These are phyloP conservation scores for Gopherus evgoodei DNA, from an alignment of 2,113 vertebrate species.

Conservation along the genomic window DNA sequence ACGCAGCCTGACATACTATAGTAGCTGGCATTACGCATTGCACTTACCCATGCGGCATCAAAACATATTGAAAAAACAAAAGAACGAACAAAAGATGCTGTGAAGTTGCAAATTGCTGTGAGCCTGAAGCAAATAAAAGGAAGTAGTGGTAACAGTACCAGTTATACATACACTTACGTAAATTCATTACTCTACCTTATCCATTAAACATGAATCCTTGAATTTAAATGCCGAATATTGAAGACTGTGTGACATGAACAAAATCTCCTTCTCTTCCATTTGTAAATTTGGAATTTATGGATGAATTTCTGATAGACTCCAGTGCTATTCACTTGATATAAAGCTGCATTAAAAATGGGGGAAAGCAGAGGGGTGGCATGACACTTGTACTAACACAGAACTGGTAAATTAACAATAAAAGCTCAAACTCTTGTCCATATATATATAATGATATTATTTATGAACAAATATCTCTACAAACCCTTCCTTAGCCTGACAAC, in stretches of 20 bases:
- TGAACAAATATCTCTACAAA: neutral
- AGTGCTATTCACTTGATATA: neutral
- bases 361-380: neutral
- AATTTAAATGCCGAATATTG: neutral
- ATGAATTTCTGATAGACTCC: neutral
- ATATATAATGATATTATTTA: neutral
- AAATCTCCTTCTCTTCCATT: neutral
- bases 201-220: neutral
- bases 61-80: neutral
- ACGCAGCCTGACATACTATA: accelerated
- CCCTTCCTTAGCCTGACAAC: neutral
- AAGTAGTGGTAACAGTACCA: neutral
- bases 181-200: accelerated
- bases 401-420: constrained; percentile 19
- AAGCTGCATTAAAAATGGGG: constrained; percentile 25
- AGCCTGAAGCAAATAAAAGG: neutral
- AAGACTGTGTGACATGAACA: neutral
- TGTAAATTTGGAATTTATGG: neutral
- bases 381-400: constrained; percentile 14
- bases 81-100: neutral
- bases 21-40: accelerated
- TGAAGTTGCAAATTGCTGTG: neutral
- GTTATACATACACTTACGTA: neutral
- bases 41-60: neutral
- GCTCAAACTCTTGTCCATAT: neutral